Percentiles rank a stretch among this genome's conserved stretches.
Evolutionary conservation across 1,140 invertebrate species (phyloP).

Genomic region (Frieseomelitta varia): DNA sequence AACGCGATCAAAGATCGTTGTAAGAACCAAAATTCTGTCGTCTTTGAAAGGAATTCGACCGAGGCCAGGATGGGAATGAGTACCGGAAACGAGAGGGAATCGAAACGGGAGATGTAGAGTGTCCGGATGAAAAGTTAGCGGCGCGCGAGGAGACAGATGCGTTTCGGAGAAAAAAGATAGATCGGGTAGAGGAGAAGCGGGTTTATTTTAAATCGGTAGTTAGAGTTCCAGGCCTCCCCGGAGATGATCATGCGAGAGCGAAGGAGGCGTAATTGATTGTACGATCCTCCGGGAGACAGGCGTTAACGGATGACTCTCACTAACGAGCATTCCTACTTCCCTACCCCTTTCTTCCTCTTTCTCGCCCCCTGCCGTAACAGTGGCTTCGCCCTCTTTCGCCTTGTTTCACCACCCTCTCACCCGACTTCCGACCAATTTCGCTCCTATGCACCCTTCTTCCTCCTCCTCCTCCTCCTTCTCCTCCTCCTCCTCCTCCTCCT

Average conservation of each 20-base stretch:
- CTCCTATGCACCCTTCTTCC: conserved; percentile 1
- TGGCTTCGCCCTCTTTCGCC: conserved; percentile 2
- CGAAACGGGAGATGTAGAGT: neutral
- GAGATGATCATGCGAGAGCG: conserved; percentile 79
- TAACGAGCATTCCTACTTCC: conserved; percentile 82
- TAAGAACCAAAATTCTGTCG: too few species aligned
- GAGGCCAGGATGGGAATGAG: neutral
- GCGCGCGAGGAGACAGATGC: conserved; percentile 3
- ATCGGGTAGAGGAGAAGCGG: conserved; percentile 39
- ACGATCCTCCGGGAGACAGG: conserved; percentile 80
- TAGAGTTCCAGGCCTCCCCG: conserved; percentile 76
- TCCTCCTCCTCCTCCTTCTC: neutral
- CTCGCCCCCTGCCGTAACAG: conserved; percentile 17
- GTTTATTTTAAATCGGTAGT: conserved; percentile 82
- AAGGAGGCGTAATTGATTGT: conserved; percentile 81
- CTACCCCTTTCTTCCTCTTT: conserved; percentile 64
- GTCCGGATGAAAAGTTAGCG: conserved; percentile 26
- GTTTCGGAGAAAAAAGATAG: neutral
- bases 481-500: neutral
- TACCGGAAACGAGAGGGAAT: conserved; percentile 19
- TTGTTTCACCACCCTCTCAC: conserved; percentile 35
- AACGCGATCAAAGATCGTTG: too few species aligned
- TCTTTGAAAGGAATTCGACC: too few species aligned
- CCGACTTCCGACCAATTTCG: conserved; percentile 26
- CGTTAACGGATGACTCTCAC: conserved; percentile 82